Evolutionary conservation across 2,113 vertebrate genomes (phyloP).

Genomic region (Ptilorrhoa leucosticta): DNA sequence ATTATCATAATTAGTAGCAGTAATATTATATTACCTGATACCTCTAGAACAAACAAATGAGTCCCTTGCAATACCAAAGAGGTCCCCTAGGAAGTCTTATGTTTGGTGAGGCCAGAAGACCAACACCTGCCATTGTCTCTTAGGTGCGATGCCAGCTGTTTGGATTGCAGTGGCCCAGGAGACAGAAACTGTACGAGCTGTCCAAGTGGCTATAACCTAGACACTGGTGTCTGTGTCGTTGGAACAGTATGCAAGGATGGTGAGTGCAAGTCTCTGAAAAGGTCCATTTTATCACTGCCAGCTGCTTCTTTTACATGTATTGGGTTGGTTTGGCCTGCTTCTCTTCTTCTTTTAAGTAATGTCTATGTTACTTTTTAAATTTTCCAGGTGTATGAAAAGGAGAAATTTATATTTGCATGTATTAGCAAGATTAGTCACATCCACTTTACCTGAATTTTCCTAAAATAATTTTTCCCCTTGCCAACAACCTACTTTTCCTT

Average conservation of each 20-base stretch:
- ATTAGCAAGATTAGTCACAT: not conserved
- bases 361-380: not conserved
- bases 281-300: not conserved
- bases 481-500: not conserved
- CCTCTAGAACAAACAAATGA: not conserved
- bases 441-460: not conserved
- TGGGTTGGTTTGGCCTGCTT: not conserved
- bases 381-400: not conserved
- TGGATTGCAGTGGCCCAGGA: slow-evolving; percentile 86
- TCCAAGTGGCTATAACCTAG: slow-evolving; percentile 89
- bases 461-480: not conserved
- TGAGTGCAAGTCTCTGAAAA: slow-evolving; percentile 76
- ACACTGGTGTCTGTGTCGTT: slow-evolving; percentile 86
- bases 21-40: not conserved
- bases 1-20: not conserved
- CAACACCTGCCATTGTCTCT: not conserved
- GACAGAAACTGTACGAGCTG: slow-evolving; percentile 94
- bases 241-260: slow-evolving; percentile 98
- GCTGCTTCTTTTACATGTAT: not conserved
- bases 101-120: not conserved
- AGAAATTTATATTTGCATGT: not conserved
- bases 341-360: not conserved
- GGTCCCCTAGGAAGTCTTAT: not conserved
- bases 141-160: slow-evolving; percentile 92
- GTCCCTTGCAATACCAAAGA: not conserved